Base-by-base conservation (phyloP, 2,113 vertebrate species). In the Dermatemys mawii region DNA sequence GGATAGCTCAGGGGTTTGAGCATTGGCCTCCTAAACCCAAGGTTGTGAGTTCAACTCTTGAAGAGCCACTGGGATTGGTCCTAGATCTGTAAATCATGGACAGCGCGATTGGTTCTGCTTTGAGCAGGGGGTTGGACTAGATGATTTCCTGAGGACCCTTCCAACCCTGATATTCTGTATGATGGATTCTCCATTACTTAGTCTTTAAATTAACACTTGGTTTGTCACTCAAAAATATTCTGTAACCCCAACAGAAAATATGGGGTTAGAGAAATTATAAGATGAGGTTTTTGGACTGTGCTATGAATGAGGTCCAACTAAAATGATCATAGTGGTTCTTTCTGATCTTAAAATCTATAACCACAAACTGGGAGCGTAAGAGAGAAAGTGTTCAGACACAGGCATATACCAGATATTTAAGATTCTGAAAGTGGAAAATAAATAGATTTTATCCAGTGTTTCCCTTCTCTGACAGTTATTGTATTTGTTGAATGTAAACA, bases 381-480 rank as follows among this genome's bases (percentile, higher is more conserved):
- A 90, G 70, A 86, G 92, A 46, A 93, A 29, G 2, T 50, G 41
- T 70, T 92, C 46, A 88, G 26, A 78, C 75, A 22, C 50, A 92
- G 49, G n/a, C 83, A 51, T 82, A 83, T 93, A 63, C 24, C 48
- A 1, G 26, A 35, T 90, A 88, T 88, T 93, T 87, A 81, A 55
- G 82, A 83, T 73, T 41, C 63, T 78, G 2, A 78, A 32, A 53
- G 26, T 79, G 83, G 54, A 29, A 95, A 78, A 76, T 79, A 86
- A 22, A 49, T 35, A 79, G 55, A 75, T 92, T 2, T 84, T 67
- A 83, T 84, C 80, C 88, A 90, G 11, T 89, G 75, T 46, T 35
- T 24, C 54, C 27, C 90, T 60, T 87, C 67, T 90, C 60, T 67
- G 73, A 48, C 94, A 88, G 83, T 78, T 95, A 86, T 73, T 89